phyloP scores from a whole-genome alignment of 2,113 vertebrate genomes.

The Chaetodon auriga region DNA sequence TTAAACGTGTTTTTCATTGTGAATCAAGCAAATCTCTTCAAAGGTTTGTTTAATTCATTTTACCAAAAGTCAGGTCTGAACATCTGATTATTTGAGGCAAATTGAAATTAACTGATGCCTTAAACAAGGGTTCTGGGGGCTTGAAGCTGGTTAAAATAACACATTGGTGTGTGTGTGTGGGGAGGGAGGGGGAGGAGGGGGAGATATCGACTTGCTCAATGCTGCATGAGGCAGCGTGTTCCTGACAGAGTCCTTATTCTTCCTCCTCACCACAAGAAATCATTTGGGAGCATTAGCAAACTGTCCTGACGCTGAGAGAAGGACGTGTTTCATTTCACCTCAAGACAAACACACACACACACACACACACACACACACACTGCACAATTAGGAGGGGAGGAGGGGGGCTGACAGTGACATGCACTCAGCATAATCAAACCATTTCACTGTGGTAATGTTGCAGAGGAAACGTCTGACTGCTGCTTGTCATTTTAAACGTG shows the following conservation, averaged over 20 bases:
- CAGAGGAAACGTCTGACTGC: not conserved
- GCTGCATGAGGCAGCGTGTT: slow-evolving; percentile 67
- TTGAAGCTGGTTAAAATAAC: slow-evolving; percentile 35
- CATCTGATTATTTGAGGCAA: not conserved
- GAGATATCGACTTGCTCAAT: slow-evolving; percentile 68
- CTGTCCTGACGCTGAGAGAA: not conserved
- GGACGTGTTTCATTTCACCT: slow-evolving; percentile 15
- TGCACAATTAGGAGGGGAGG: no score
- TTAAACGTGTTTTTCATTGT: slow-evolving; percentile 3
- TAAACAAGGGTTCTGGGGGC: slow-evolving; percentile 11
- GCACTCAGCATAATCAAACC: not conserved
- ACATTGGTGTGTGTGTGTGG: not conserved
- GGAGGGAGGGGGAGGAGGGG: not conserved
- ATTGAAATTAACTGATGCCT: slow-evolving; percentile 24
- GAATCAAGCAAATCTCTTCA: not conserved
- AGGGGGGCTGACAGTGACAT: not conserved
- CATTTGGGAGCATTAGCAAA: slow-evolving; percentile 44
- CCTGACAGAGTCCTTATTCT: slow-evolving; percentile 16
- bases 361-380: not conserved
- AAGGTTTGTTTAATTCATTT: not conserved
- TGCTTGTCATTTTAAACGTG: not conserved
- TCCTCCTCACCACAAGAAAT: slow-evolving; percentile 23
- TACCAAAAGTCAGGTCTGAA: not conserved
- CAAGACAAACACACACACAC: not conserved
- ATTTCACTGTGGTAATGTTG: not conserved